Conservation (phyloP, 2,113 vertebrate genomes). For the Ptyas mucosa region DNA sequence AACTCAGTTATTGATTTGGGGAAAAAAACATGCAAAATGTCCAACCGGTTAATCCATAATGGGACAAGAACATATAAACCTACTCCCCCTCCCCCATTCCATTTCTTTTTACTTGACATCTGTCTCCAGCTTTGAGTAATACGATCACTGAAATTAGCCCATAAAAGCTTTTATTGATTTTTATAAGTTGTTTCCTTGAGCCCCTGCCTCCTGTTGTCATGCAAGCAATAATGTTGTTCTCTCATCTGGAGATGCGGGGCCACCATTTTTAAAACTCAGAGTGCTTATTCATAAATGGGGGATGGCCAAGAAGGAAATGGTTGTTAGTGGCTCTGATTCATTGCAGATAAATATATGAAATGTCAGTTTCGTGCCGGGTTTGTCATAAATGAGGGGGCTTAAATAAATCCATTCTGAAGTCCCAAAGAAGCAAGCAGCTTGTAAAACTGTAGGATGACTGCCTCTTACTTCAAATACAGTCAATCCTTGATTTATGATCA, state of each 20-base stretch:
- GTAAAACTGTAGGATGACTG: background rate
- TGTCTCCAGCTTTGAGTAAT: slow-evolving; percentile 24
- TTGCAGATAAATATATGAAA: background rate
- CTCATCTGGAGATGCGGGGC: background rate
- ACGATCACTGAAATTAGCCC: slow-evolving; percentile 15
- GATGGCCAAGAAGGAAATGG: background rate
- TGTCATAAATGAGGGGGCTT: background rate
- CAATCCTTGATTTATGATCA: background rate
- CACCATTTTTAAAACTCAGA: background rate
- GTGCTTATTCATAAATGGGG: background rate
- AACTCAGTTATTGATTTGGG: slow-evolving; percentile 10
- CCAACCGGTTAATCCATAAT: slow-evolving; percentile 15
- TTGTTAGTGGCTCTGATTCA: background rate
- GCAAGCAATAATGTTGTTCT: background rate
- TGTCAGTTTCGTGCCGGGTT: background rate
- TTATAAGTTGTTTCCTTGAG: slow-evolving; percentile 2
- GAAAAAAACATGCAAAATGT: background rate
- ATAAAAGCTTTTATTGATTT: slow-evolving; percentile 38
- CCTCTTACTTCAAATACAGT: background rate
- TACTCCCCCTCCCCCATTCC: background rate
- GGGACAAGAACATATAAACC: background rate
- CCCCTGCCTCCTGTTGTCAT: background rate
- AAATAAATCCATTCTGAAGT: background rate
- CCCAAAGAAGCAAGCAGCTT: background rate
- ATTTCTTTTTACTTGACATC: background rate